These are phyloP conservation scores for Drosophila lacicola DNA, from an alignment of 2,888 invertebrate species.

Conservation along the genomic window DNA sequence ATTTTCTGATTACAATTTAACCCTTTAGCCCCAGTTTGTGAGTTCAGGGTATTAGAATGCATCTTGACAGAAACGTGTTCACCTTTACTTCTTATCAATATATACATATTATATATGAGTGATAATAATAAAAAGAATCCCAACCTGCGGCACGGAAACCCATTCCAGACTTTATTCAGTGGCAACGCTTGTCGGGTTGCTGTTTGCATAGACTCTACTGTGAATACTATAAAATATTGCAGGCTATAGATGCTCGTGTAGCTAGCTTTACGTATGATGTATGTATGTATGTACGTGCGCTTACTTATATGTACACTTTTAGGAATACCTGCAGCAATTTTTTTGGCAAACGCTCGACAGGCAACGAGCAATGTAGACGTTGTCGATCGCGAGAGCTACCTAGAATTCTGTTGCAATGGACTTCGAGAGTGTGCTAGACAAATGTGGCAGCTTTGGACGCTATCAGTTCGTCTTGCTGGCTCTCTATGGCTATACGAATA, in stretches of 20 bases:
- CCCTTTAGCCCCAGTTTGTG: too few relatives aligned
- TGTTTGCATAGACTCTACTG: conserved; percentile 12
- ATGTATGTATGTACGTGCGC: conserved; percentile 10
- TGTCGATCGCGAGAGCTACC: neutral
- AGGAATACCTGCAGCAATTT: conserved; percentile 5
- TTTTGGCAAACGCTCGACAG: conserved; percentile 29
- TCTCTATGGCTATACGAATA: conserved; percentile 86
- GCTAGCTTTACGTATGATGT: neutral
- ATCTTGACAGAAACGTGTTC: conserved; percentile 1
- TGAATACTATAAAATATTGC: conserved; percentile 5
- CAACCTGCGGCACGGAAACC: neutral
- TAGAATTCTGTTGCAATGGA: conserved; percentile 76
- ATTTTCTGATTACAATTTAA: too few relatives aligned
- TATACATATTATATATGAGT: conserved; percentile 14
- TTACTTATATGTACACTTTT: too few relatives aligned
- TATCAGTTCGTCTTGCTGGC: conserved; percentile 86
- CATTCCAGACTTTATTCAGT: neutral
- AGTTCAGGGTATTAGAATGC: neutral
- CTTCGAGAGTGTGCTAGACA: conserved; percentile 86
- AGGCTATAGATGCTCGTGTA: conserved; percentile 12
- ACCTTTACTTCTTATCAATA: conserved; percentile 26
- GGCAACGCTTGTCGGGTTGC: neutral
- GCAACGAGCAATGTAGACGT: conserved; percentile 38
- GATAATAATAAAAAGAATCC: conserved; percentile 21
- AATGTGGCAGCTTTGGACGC: conserved; percentile 86